A percentile compares a stretch with the other conserved stretches of the same genome.
phyloP scores from a whole-genome alignment of 2,797 vertebrate genomes.

The Jordanella pulchra region DNA sequence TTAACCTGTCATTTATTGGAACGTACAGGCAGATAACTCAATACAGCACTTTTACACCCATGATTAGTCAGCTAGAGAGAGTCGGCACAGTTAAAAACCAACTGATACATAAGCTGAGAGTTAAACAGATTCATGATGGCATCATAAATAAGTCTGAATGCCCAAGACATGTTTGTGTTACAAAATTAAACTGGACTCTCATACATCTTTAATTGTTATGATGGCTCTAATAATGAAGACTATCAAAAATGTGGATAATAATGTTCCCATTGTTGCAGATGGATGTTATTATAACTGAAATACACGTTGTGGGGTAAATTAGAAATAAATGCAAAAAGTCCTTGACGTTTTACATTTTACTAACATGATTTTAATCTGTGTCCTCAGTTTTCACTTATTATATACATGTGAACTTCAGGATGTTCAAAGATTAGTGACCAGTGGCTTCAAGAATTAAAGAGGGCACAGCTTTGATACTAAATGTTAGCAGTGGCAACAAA shows the following conservation, averaged over 20 bases:
- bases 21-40: background rate
- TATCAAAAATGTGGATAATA: background rate
- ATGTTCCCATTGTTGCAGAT: background rate
- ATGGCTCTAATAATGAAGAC: background rate
- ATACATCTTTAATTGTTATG: background rate
- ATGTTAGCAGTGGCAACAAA: too few relatives aligned
- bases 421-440: background rate
- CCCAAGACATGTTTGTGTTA: background rate
- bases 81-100: background rate
- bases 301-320: background rate
- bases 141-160: background rate
- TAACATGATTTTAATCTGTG: background rate
- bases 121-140: background rate
- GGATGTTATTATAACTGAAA: background rate
- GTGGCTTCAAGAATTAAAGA: too few relatives aligned
- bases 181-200: background rate
- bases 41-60: background rate
- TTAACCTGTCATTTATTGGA: background rate
- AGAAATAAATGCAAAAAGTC: background rate
- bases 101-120: background rate
- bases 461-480: too few relatives aligned
- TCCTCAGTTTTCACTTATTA: background rate
- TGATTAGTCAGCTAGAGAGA: background rate
- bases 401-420: background rate
- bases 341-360: background rate